Base-by-base conservation (phyloP, 2,888 invertebrate genomes). In the Caenorhabditis zanzibari region DNA sequence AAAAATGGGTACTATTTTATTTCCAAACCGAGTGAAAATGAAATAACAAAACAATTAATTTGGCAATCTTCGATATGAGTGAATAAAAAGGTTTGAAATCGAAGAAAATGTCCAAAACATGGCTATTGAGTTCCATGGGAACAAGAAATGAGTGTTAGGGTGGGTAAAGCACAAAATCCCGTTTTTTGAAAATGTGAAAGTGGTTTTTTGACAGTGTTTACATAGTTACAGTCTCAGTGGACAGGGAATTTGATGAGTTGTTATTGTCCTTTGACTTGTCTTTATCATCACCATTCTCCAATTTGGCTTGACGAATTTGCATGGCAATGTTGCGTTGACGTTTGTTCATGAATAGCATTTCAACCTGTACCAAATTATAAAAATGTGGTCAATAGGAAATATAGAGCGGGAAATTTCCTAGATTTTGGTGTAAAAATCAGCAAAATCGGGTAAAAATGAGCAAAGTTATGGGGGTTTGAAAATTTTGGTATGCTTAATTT, bases 271-370 rank as follows among this genome's bases (percentile, higher is more conserved):
- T 47, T 10, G 19, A 24, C 14, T 54, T 54, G 22, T 19, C 52
- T 32, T 64, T 64, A n/a, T 47, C 64, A 6, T 58, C 59, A 24
- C 32, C 52, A 22, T 24, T 9, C 16, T 73, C 59, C 28, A 59
- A 19, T 28, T 80, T 81, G 24, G 77, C 72, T 63, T 77, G 68
- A 22, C 77, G 41, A 12, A 69, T 58, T 58, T 75, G 58, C 59
- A 82, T 74, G 12, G 73, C 82, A 0, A 77, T 63, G 59, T 82
- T 79, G 44, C 83, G 74, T 66, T 83, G 69, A 5, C 59, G 47
- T 44, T 80, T 74, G 61, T 61, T 79, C 83, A 83, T 83, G 61
- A 83, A 83, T 6, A 83, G 63, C 79, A 83, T 80, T 71, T 83
- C 83, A 10, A 82, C 73, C 82, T 82, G 69, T 16, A 75, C 66